Evolutionary conservation across 2,888 invertebrate genomes (phyloP), one percentile per base, ranked within the genome.

Genomic region (Calliopum simillimum): DNA sequence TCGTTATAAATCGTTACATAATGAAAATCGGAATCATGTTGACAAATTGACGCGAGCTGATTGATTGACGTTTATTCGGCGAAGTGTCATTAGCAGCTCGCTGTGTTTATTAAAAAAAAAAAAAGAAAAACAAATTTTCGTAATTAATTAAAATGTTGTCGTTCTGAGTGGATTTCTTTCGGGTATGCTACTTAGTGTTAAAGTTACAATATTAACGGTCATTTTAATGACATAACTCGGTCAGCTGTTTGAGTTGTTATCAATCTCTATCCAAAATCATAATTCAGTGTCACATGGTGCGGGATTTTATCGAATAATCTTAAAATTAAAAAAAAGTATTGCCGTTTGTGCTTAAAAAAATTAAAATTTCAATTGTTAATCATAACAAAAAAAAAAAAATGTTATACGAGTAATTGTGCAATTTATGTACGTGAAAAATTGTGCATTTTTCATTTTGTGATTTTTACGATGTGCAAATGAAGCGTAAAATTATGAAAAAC

Each of bases 171-270:
- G 13, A 0, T 3, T 46, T 33, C 5, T 6, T 33, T 33, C 8
- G 4, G 33, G 62, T 21, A 44, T 63, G 63, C n/a, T n/a, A n/a
- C n/a, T n/a, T n/a, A n/a, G 46, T 33, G 33, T 46, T 3, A 6
- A 33, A 23, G 21, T 8, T 19, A 58, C 49, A 44, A 8, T 58
- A 58, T 49, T 67, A 47, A 67, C n/a, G 47, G 43, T 49, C 21
- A 75, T 76, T 75, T 76, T 76, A 73, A 47, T 71, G 74, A 63
- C 74, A 78, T 74, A 77, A 76, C 74, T 74, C 75, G 79, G 76
- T 79, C 79, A 77, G 76, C 76, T 74, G 76, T 73, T 74, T 73
- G 73, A 16, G 16, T 25, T 12, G 21, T 23, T 43, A 21, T 43
- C 23, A 44, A 53, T 41, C 43, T 65, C 44, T 44, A 13, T 23